Evolutionary conservation across 2,113 vertebrate genomes (phyloP).

Genomic region (Coregonus clupeaformis): DNA sequence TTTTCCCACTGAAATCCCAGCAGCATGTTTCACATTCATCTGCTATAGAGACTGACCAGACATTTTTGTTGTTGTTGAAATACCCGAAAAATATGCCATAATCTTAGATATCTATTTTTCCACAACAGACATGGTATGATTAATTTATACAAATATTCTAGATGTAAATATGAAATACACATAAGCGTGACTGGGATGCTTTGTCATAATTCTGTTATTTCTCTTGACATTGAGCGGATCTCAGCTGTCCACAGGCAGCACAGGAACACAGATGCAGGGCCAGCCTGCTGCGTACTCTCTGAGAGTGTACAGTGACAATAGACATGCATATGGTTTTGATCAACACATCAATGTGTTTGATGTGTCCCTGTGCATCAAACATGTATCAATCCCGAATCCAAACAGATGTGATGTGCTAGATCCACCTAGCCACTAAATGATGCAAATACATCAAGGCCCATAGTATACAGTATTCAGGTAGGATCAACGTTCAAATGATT

Average conservation of each 20-base stretch:
- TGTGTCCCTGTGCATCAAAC: background rate
- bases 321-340: background rate
- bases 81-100: background rate
- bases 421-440: background rate
- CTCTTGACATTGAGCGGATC: slow-evolving; percentile 1
- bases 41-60: background rate
- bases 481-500: no score
- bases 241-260: background rate
- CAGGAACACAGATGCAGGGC: background rate
- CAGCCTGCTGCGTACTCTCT: background rate
- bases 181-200: background rate
- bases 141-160: background rate
- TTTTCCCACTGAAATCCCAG: background rate
- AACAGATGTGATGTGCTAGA: background rate
- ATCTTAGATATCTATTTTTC: background rate
- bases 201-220: background rate
- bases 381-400: background rate
- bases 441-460: background rate
- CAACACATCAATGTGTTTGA: no score
- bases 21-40: background rate
- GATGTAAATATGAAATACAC: background rate
- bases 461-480: no score
- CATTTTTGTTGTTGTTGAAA: no score
- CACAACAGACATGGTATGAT: background rate
- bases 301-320: background rate